Conservation (phyloP, 2,113 vertebrate genomes). For the Brienomyrus longianalis region DNA sequence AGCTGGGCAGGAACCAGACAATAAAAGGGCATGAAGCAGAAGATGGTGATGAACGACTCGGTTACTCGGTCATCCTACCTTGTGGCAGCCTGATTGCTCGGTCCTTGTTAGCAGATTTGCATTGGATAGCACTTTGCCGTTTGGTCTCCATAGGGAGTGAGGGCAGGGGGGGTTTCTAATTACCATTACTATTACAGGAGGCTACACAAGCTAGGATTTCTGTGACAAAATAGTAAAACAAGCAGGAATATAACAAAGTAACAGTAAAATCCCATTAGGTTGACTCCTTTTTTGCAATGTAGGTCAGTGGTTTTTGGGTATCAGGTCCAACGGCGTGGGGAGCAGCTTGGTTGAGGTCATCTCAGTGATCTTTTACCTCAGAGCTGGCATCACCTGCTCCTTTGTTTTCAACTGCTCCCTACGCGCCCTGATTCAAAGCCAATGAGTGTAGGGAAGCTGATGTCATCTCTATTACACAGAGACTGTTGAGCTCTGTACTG, state of each 20-base stretch:
- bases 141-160: neutral
- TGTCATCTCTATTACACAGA: constrained; percentile 37
- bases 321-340: neutral
- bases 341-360: neutral
- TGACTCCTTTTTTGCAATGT: neutral
- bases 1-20: neutral
- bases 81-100: neutral
- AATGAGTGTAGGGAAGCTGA: constrained; percentile 34
- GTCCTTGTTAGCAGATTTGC: neutral
- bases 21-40: neutral
- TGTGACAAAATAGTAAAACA: neutral
- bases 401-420: constrained; percentile 43
- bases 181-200: neutral
- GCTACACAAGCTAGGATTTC: neutral
- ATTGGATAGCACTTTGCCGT: neutral
- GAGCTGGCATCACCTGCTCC: constrained; percentile 25
- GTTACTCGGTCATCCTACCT: neutral
- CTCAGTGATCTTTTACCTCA: neutral
- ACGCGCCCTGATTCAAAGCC: constrained; percentile 34
- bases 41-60: neutral
- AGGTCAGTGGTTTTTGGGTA: neutral
- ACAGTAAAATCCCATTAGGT: neutral
- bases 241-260: neutral
- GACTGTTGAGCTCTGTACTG: neutral
- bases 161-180: neutral